phyloP scores from a whole-genome alignment of 2,888 invertebrate genomes.

The Malachius bipustulatus region DNA sequence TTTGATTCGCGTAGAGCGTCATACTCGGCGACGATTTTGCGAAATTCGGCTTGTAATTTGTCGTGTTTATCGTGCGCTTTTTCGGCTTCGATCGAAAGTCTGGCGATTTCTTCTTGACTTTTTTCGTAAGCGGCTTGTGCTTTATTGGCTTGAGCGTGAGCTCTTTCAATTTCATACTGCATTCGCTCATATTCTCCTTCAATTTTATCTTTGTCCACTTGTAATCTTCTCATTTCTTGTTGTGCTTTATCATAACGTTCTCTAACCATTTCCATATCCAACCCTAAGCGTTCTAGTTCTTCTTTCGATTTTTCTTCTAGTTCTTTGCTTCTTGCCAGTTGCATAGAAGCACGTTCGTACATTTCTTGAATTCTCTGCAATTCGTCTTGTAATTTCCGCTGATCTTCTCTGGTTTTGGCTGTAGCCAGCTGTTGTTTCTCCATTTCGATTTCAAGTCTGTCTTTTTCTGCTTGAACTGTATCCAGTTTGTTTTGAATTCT shows the following conservation, averaged over 20 bases:
- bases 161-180: slow-evolving; percentile 75
- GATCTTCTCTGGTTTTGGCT: slow-evolving; percentile 72
- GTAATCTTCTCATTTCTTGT: slow-evolving; percentile 68
- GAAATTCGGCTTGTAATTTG: slow-evolving; percentile 67
- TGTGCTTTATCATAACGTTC: slow-evolving; percentile 83
- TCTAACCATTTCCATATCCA: slow-evolving; percentile 77
- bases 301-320: slow-evolving; percentile 84
- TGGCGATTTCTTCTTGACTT: slow-evolving; percentile 77
- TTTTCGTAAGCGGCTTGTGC: slow-evolving; percentile 77
- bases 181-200: slow-evolving; percentile 73
- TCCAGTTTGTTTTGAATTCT: slow-evolving; percentile 81
- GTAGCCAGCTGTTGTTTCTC: slow-evolving; percentile 73
- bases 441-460: slow-evolving; percentile 70
- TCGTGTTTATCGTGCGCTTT: slow-evolving; percentile 88
- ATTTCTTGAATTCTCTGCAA: slow-evolving; percentile 74
- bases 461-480: slow-evolving; percentile 76
- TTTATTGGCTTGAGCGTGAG: slow-evolving; percentile 77
- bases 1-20: slow-evolving; percentile 71
- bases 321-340: slow-evolving; percentile 76
- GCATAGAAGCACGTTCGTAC: slow-evolving; percentile 77
- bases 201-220: slow-evolving; percentile 76
- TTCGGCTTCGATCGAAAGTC: slow-evolving; percentile 76
- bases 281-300: slow-evolving; percentile 60
- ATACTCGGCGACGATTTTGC: slow-evolving; percentile 67
- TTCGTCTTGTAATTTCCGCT: slow-evolving; percentile 79